Conservation (phyloP, 2,888 invertebrate species). For the Caenorhabditis drosophilae region DNA sequence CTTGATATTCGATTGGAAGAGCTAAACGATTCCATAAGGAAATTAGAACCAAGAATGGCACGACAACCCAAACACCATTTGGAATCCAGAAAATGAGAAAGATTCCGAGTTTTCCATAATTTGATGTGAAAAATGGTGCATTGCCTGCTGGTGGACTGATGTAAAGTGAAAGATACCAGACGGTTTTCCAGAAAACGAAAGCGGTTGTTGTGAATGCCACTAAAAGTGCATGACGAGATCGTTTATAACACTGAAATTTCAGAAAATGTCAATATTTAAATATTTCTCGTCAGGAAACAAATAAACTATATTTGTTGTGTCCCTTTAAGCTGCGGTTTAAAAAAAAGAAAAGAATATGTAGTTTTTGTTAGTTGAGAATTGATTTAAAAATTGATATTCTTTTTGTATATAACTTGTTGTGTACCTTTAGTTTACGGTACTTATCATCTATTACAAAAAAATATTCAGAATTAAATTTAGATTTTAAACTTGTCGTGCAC, state of each 20-base stretch:
- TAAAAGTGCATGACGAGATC: conserved; percentile 60
- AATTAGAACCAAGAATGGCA: conserved; percentile 55
- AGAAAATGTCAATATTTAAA: no score
- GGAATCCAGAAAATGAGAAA: conserved; percentile 46
- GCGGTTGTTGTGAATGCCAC: conserved; percentile 57
- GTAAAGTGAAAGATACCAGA: conserved; percentile 60
- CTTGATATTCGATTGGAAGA: conserved; percentile 33
- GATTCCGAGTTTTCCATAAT: conserved; percentile 30
- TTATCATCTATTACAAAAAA: neutral
- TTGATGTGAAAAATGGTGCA: conserved; percentile 31
- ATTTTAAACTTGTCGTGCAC: neutral
- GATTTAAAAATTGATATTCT: no score
- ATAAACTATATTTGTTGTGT: neutral
- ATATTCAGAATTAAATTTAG: neutral
- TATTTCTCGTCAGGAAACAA: no score
- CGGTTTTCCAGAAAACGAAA: conserved; percentile 66
- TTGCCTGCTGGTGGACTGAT: conserved; percentile 51
- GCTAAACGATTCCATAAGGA: conserved; percentile 57
- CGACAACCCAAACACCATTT: conserved; percentile 53
- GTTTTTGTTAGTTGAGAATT: neutral
- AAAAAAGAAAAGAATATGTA: neutral
- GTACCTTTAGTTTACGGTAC: neutral
- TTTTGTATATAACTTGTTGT: no score
- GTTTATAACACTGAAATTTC: conserved; percentile 44
- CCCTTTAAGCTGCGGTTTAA: neutral